A percentile compares a stretch with the other conserved stretches of the same genome.
Conservation (phyloP, 2,888 invertebrate genomes). For the Pinctada fucata region DNA sequence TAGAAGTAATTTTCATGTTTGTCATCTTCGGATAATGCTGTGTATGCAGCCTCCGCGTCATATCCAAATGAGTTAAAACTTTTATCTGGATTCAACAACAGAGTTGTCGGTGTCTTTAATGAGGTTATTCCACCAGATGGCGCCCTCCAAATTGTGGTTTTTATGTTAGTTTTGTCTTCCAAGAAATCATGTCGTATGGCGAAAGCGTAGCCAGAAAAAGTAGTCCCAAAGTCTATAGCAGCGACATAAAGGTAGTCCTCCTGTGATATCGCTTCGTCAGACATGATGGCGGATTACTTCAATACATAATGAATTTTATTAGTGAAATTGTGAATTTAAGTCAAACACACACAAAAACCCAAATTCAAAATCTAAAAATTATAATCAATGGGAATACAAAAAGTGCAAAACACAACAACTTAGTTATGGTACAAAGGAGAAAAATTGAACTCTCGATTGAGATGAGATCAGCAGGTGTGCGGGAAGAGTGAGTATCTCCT, state of each 20-base stretch:
- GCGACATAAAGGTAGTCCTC: background rate
- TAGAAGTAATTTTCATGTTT: conserved; percentile 11
- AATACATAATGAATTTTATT: no score
- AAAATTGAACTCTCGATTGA: no score
- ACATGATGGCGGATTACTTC: no score
- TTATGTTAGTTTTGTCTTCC: background rate
- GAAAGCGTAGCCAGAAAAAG: conserved; percentile 15
- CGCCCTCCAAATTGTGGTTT: background rate
- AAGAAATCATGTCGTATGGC: conserved; percentile 10
- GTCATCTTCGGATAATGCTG: conserved; percentile 5
- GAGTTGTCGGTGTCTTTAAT: conserved; percentile 11
- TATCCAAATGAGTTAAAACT: background rate
- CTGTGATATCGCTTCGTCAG: background rate
- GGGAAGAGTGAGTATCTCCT: no score
- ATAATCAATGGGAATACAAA: no score
- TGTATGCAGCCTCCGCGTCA: conserved; percentile 6
- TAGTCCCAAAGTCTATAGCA: conserved; percentile 13
- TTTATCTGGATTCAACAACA: background rate
- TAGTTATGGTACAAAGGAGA: no score
- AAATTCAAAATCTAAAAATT: no score
- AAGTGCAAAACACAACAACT: no score
- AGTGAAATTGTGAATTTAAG: no score
- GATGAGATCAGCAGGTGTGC: no score
- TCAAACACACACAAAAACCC: no score
- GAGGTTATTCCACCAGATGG: conserved; percentile 8